phyloP scores from a whole-genome alignment of 2,113 vertebrate genomes.

The Speoplatyrhinus poulsoni region DNA sequence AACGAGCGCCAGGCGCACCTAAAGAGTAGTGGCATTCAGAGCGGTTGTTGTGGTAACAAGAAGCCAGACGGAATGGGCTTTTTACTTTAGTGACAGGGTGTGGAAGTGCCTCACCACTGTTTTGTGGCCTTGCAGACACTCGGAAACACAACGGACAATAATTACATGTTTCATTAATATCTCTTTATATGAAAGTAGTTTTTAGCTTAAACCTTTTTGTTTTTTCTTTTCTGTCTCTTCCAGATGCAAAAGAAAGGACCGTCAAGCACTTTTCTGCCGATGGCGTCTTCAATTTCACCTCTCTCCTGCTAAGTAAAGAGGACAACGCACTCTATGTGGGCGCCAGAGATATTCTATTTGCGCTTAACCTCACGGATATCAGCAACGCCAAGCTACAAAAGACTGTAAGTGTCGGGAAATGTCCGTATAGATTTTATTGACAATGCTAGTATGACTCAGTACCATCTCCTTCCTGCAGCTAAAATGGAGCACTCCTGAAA shows the following conservation, averaged over 20 bases:
- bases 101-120: conserved; percentile 21
- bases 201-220: conserved; percentile 4
- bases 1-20: neutral
- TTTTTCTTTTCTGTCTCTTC: conserved; percentile 25
- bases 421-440: neutral
- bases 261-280: conserved; percentile 77
- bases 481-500: conserved; percentile 84
- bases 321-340: conserved; percentile 84
- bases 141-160: neutral
- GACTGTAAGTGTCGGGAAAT: conserved; percentile 73
- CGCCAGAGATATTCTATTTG: conserved; percentile 84
- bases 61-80: conserved; percentile 32
- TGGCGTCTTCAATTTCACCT: conserved; percentile 82
- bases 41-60: conserved; percentile 27
- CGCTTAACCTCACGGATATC: conserved; percentile 81
- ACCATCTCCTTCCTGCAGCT: conserved; percentile 73
- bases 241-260: conserved; percentile 77
- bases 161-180: neutral
- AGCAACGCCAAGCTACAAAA: conserved; percentile 64
- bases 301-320: conserved; percentile 85
- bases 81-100: conserved; percentile 38
- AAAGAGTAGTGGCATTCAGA: neutral
- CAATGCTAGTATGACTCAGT: neutral
- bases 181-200: neutral
- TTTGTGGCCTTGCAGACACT: conserved; percentile 23